Base-by-base conservation (phyloP, 2,797 vertebrate species). In the Alosa sapidissima region DNA sequence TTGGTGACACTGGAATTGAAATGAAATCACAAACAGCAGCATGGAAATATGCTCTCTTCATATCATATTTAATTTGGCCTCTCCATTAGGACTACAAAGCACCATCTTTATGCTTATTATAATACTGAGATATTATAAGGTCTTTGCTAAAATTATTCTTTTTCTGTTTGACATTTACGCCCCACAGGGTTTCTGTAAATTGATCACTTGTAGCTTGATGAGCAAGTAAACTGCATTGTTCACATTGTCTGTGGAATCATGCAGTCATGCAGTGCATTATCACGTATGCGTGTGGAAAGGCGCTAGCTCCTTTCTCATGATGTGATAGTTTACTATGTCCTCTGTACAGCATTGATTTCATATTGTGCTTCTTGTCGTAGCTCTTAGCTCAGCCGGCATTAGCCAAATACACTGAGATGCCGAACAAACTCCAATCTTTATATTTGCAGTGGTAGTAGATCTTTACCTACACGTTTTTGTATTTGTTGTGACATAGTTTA, bases 191-290 rank as follows among this genome's bases (percentile, higher is more conserved):
- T 19, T 16, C 11, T 60, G 47, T 36, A 6, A 78, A 78, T n/a
- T 78, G 41, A 78, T 47, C 16, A 78, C 72, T 78, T 78, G 72
- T 78, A 78, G 72, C 72, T 78, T 78, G 72, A 78, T 45, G 72
- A 78, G 72, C 72, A 78, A 78, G 72, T 78, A 78, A 78, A 78
- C 72, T 78, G 41, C 72, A 78, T 78, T 9, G 72, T 78, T 78
- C 72, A 78, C 72, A 21, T 45, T 47, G 19, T 47, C 72, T 78
- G 72, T 78, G 14, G 72, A 78, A 78, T 78, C 72, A 78, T 78
- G 72, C 72, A 78, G 72, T 78, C 72, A 78, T 78, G 19, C 72
- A 47, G 36, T 47, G 72, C 72, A 21, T 78, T 78, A 21, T 78
- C 72, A 78, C 9, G 36, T 78, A 78, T 78, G 72, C 45, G 41